phyloP scores from a whole-genome alignment of 1,140 invertebrate genomes.

The Limonius californicus region DNA sequence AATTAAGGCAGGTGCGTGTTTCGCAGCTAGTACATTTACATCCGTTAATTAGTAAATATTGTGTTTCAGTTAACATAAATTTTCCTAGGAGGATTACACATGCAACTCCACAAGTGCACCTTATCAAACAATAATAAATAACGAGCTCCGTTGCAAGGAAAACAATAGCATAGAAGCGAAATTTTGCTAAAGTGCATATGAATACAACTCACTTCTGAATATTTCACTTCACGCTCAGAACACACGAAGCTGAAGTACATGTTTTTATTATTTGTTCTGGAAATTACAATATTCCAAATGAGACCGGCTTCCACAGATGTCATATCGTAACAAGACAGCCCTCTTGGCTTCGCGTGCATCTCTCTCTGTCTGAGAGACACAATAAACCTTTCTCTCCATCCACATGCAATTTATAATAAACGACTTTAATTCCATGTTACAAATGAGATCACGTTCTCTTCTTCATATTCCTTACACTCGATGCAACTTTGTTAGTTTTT shows the following conservation, averaged over 20 bases:
- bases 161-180: not conserved
- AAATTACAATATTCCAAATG: conserved; percentile 14
- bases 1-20: no score
- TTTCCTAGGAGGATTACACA: no score
- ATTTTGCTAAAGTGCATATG: not conserved
- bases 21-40: no score
- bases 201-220: conserved; percentile 2
- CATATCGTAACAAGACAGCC: conserved; percentile 7
- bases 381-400: not conserved
- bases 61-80: no score
- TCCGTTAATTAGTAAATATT: no score
- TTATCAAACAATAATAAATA: not conserved
- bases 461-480: conserved; percentile 3
- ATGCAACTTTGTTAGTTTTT: conserved; percentile 7
- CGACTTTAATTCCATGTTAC: conserved; percentile 15
- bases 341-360: not conserved
- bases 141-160: not conserved
- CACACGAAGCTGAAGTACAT: not conserved
- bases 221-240: conserved; percentile 10
- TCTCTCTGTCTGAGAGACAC: not conserved
- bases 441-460: conserved; percentile 13
- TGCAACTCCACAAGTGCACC: no score
- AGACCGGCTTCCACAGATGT: conserved; percentile 11
- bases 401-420: conserved; percentile 12
- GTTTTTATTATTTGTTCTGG: conserved; percentile 14